These are phyloP conservation scores for Carabus problematicus DNA, from an alignment of 2,888 invertebrate species.

Conservation along the genomic window DNA sequence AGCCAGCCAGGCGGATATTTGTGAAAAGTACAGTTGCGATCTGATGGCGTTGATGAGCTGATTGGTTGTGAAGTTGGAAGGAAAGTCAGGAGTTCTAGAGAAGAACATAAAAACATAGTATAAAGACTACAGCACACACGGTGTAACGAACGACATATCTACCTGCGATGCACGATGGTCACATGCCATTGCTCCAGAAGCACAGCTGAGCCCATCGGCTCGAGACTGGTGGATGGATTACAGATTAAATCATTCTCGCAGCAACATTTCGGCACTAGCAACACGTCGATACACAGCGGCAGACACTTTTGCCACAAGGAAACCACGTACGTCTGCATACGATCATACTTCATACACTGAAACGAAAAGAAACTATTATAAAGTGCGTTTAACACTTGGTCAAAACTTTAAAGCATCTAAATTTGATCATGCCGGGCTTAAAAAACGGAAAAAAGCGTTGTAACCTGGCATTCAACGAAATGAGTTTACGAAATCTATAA, in stretches of 20 bases:
- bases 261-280: conserved; percentile 76
- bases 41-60: conserved; percentile 91
- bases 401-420: no score
- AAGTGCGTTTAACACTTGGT: no score
- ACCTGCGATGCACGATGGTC: conserved; percentile 68
- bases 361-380: no score
- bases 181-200: conserved; percentile 86
- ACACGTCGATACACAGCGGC: conserved; percentile 81
- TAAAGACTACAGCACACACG: background rate
- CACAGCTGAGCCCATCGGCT: conserved; percentile 64
- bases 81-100: conserved; percentile 61
- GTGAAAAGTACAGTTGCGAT: conserved; percentile 95
- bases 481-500: no score
- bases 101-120: conserved; percentile 16
- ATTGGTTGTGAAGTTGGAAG: conserved; percentile 64
- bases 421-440: no score
- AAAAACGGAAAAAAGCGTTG: no score
- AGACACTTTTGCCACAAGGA: conserved; percentile 74
- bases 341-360: conserved; percentile 65
- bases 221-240: conserved; percentile 54
- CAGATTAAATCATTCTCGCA: conserved; percentile 54
- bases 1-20: conserved; percentile 91
- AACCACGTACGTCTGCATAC: conserved; percentile 64
- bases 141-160: conserved; percentile 49
- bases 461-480: no score